Evolutionary conservation across 1,140 invertebrate genomes (phyloP).

Genomic region (Tyrophagus putrescentiae): DNA sequence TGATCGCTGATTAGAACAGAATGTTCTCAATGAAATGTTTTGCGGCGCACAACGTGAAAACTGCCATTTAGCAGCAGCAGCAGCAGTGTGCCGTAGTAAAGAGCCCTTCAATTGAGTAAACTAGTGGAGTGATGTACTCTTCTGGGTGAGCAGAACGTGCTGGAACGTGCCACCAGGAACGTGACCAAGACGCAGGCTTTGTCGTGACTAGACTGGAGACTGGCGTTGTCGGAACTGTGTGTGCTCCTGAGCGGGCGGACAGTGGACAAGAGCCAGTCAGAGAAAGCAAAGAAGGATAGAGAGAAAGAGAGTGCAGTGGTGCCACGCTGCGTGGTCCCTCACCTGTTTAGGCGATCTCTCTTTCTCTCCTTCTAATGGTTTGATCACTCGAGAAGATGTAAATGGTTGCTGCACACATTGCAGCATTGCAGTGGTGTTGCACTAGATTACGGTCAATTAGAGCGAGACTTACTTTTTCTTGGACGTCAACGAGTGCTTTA

Average conservation of each 20-base stretch:
- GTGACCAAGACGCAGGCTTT: neutral
- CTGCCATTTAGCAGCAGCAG: no score
- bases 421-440: no score
- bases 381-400: neutral
- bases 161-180: conserved; percentile 9
- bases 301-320: neutral
- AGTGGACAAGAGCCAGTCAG: neutral
- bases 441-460: no score
- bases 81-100: no score
- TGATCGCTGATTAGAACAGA: no score
- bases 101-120: no score
- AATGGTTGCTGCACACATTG: no score
- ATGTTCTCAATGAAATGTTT: no score
- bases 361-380: neutral
- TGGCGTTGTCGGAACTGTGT: neutral
- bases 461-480: conserved; percentile 5
- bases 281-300: neutral
- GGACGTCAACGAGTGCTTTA: neutral
- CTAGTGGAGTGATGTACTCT: no score
- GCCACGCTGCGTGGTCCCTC: neutral
- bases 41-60: no score
- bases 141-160: neutral
- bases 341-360: neutral
- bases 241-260: neutral
- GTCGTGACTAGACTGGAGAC: conserved; percentile 8